Evolutionary conservation across 2,888 invertebrate species (phyloP).

Genomic region (Ormyrus thymus): DNA sequence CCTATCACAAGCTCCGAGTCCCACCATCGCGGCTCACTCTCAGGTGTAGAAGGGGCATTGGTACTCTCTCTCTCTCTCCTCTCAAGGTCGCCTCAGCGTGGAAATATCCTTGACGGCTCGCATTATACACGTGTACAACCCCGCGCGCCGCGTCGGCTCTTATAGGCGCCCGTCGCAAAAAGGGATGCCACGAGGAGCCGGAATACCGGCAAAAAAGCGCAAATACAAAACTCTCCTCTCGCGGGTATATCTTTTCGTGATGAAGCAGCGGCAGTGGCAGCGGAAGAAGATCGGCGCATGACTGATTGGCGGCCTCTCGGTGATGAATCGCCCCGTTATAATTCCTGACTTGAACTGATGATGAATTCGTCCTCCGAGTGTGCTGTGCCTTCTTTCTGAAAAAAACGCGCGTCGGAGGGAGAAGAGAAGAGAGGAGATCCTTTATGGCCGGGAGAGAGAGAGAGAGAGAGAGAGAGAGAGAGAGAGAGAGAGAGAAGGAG

Average conservation of each 20-base stretch:
- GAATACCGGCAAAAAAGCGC: too few relatives aligned
- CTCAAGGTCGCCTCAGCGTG: constrained; percentile 37
- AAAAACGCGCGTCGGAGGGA: too few relatives aligned
- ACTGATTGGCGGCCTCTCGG: constrained; percentile 70
- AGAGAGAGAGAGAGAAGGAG: background rate
- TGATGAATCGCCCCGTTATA: constrained; percentile 73
- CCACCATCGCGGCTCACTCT: background rate
- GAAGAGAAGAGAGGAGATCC: too few relatives aligned
- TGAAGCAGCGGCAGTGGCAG: background rate
- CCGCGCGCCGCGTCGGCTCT: background rate
- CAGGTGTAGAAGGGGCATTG: too few relatives aligned
- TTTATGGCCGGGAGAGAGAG: too few relatives aligned
- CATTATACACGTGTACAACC: constrained; percentile 7
- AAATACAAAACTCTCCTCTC: background rate
- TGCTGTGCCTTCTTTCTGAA: constrained; percentile 14
- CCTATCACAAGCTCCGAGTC: background rate
- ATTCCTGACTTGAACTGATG: constrained; percentile 73
- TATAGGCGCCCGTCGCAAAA: background rate
- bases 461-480: too few relatives aligned
- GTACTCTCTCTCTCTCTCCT: background rate
- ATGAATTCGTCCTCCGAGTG: constrained; percentile 67
- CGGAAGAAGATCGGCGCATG: constrained; percentile 59
- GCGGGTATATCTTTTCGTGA: background rate
- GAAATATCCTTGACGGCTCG: constrained; percentile 45
- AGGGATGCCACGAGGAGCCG: background rate